A percentile compares a stretch with the other conserved stretches of the same genome.
Evolutionary conservation across 2,797 vertebrate species (phyloP).

Genomic region (Natrix natrix): DNA sequence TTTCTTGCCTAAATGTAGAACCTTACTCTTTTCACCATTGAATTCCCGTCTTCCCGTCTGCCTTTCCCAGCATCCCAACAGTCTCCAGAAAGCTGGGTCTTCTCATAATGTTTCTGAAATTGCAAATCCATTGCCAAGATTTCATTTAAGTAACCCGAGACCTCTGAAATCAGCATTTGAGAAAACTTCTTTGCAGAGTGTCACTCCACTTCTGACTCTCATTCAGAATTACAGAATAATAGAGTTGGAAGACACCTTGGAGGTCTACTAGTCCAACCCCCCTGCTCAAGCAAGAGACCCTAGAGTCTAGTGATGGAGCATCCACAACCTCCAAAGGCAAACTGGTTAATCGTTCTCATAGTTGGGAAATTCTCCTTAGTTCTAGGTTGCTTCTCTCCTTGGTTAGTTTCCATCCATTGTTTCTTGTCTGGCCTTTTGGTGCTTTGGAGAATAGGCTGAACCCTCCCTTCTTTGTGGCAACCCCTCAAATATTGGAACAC

Average conservation of each 20-base stretch:
- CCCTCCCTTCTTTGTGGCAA: fast-evolving
- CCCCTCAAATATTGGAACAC: not conserved
- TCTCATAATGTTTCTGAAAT: not conserved
- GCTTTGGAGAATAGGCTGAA: not conserved
- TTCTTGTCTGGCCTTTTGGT: not conserved
- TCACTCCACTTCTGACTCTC: not conserved
- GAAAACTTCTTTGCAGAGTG: not conserved
- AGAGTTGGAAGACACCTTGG: not conserved
- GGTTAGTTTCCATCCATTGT: too few species aligned
- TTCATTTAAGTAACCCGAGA: not conserved
- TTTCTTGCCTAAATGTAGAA: too few species aligned
- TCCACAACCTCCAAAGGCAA: not conserved
- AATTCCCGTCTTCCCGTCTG: not conserved
- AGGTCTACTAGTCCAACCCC: not conserved
- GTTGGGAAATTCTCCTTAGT: not conserved
- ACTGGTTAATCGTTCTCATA: not conserved
- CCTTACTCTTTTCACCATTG: too few species aligned
- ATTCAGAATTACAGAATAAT: not conserved
- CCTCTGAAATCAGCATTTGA: not conserved
- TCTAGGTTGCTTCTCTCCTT: not conserved
- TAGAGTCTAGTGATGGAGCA: not conserved
- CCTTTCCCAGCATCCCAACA: not conserved
- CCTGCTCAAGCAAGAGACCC: not conserved
- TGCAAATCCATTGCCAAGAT: not conserved
- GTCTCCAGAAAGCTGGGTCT: not conserved